These are phyloP conservation scores for Pseudachorutes palmiensis DNA, from an alignment of 1,140 invertebrate genomes.

Conservation along the genomic window DNA sequence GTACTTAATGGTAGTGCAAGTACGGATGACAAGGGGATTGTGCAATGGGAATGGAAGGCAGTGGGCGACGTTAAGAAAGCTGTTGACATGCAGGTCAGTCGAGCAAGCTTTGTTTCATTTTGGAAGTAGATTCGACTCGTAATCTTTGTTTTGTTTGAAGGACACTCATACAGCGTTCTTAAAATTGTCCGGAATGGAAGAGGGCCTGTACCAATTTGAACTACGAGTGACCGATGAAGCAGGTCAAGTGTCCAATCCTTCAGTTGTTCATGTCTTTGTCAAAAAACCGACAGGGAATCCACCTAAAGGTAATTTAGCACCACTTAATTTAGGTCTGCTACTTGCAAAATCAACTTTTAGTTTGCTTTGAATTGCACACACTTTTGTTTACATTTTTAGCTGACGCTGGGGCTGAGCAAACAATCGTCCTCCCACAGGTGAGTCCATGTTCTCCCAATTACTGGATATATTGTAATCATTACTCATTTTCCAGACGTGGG, in stretches of 20 bases:
- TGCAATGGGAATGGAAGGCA: slow-evolving; percentile 89
- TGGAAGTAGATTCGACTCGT: no score
- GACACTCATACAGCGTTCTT: slow-evolving; percentile 80
- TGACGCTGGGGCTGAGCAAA: slow-evolving; percentile 52
- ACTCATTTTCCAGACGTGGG: slow-evolving; percentile 50
- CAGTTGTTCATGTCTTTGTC: slow-evolving; percentile 86
- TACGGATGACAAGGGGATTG: slow-evolving; percentile 85
- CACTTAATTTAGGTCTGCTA: not conserved
- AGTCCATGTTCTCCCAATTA: not conserved
- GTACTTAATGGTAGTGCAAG: slow-evolving; percentile 82
- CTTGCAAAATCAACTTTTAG: slow-evolving; percentile 17
- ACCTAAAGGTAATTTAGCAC: slow-evolving; percentile 53
- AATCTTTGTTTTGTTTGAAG: slow-evolving; percentile 41
- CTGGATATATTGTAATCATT: not conserved
- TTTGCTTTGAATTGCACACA: no score
- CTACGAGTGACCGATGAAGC: slow-evolving; percentile 84
- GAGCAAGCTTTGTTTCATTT: no score
- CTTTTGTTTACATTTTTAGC: no score
- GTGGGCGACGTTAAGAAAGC: slow-evolving; percentile 74
- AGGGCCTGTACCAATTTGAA: slow-evolving; percentile 88
- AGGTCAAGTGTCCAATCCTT: slow-evolving; percentile 66
- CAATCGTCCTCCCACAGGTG: slow-evolving; percentile 62
- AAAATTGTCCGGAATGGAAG: slow-evolving; percentile 77
- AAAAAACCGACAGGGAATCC: slow-evolving; percentile 79
- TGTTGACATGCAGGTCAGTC: slow-evolving; percentile 72